Evolutionary conservation across 30 jellyfish, hydroid and myxozoan species (phyloP), one percentile per base, ranked within the genome.

Genomic region (Hydractinia echinata): DNA sequence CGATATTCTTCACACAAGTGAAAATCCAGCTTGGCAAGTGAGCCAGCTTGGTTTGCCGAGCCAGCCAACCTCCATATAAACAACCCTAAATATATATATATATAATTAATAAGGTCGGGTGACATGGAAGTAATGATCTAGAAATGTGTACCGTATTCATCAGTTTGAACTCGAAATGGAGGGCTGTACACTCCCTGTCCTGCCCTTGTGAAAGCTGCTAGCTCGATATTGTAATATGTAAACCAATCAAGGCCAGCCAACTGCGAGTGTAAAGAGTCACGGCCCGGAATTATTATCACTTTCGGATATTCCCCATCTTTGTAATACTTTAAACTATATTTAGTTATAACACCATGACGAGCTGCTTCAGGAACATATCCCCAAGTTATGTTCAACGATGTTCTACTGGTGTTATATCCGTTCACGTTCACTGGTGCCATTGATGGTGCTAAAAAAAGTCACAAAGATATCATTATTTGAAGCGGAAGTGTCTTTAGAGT

Each of bases 151-250:
- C 74, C 39, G 51, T 51, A 64, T 64, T 64, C 74, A 64, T 64
- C 74, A 7, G 74, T 64, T 51, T 13, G 19, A 51, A 64, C 18
- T 7, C 19, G 19, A 51, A 3, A 9, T 7, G 18, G 19, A 6
- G 10, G 51, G 39, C 74, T 64, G 18, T n/a, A 64, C 19, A 51
- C 51, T n/a, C 74, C 74, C 19, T 51, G 74, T 51, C 74, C 74
- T n/a, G 39, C 18, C 2, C 16, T 64, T 7, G 74, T 64, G 18
- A n/a, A 64, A n/a, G 74, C 74, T 6, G 74, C 74, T 51, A 64
- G 6, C 7, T 44, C 9, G 8, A 64, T 13, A 13, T 64, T 6
- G 18, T 64, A 64, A 51, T 64, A 44, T 64, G 74, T 64, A 51
- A 64, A 64, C 74, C 74, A 64, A 6, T 64, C 74, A 6, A 64